phyloP scores from a whole-genome alignment of 1,140 invertebrate species.

The Drosophila ficusphila region DNA sequence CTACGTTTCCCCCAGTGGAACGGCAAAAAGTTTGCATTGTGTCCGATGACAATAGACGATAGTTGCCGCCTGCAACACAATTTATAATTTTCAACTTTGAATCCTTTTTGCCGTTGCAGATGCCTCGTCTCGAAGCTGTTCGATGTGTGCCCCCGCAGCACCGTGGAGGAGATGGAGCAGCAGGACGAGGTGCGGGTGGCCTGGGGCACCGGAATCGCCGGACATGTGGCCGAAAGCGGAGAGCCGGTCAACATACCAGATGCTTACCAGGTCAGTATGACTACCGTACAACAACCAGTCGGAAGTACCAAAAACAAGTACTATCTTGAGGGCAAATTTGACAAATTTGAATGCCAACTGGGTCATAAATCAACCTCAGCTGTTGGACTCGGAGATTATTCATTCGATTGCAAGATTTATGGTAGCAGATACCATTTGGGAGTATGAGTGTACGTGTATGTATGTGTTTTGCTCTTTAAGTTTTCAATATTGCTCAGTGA shows the following conservation, averaged over 20 bases:
- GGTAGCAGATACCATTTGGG: conserved; percentile 14
- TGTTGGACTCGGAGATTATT: conserved; percentile 25
- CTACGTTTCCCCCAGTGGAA: conserved; percentile 1
- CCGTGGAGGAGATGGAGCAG: conserved; percentile 95
- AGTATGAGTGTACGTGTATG: conserved; percentile 7
- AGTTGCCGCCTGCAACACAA: conserved; percentile 35
- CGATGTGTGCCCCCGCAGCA: conserved; percentile 95
- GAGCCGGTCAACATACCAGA: conserved; percentile 97
- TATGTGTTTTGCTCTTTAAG: conserved; percentile 22
- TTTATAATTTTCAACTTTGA: conserved; percentile 44
- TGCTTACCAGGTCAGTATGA: conserved; percentile 93
- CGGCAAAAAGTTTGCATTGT: conserved; percentile 18
- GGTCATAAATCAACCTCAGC: conserved; percentile 64
- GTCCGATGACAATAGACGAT: conserved; percentile 27
- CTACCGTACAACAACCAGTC: conserved; percentile 7
- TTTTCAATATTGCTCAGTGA: conserved; percentile 68
- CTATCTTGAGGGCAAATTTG: conserved; percentile 40
- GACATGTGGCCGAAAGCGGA: conserved; percentile 96
- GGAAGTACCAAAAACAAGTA: neutral
- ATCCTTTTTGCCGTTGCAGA: conserved; percentile 81
- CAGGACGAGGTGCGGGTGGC: conserved; percentile 96
- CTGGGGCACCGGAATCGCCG: conserved; percentile 95
- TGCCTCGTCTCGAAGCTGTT: conserved; percentile 96
- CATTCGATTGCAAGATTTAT: conserved; percentile 67
- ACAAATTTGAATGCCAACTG: conserved; percentile 75